Conservation (phyloP, 2,113 vertebrate genomes). For the Pithys albifrons region DNA sequence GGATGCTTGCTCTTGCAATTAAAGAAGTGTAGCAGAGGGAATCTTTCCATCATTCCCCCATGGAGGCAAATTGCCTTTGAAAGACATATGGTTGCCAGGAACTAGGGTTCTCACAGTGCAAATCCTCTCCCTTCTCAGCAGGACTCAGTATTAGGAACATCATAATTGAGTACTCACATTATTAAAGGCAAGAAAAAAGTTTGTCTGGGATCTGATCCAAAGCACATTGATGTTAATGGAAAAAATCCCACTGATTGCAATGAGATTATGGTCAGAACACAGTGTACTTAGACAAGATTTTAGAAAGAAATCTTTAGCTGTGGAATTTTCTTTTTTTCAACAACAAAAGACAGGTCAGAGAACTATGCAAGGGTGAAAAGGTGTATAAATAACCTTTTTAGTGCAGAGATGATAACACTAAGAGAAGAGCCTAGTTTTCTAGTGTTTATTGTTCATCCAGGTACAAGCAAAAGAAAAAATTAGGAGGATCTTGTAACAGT, state of each 20-base stretch:
- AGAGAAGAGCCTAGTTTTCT: neutral
- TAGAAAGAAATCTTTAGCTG: neutral
- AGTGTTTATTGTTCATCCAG: neutral
- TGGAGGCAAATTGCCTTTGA: neutral
- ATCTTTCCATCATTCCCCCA: neutral
- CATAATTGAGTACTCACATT: slow-evolving; percentile 5
- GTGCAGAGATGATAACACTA: neutral
- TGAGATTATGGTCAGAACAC: neutral
- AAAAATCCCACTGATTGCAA: neutral
- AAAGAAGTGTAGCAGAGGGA: neutral
- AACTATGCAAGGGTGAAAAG: neutral
- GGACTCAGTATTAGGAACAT: neutral
- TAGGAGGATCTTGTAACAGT: neutral
- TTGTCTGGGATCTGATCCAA: neutral
- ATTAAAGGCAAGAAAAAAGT: neutral
- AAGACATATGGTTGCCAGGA: neutral
- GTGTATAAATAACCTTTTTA: neutral
- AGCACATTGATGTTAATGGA: neutral
- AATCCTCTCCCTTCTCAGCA: neutral
- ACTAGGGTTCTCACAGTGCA: neutral
- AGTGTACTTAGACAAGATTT: neutral
- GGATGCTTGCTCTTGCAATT: neutral
- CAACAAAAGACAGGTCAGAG: neutral
- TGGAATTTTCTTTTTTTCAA: neutral
- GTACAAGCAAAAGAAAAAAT: neutral